These are phyloP conservation scores for Spilarctia lutea DNA, from an alignment of 2,888 invertebrate genomes.

Conservation along the genomic window DNA sequence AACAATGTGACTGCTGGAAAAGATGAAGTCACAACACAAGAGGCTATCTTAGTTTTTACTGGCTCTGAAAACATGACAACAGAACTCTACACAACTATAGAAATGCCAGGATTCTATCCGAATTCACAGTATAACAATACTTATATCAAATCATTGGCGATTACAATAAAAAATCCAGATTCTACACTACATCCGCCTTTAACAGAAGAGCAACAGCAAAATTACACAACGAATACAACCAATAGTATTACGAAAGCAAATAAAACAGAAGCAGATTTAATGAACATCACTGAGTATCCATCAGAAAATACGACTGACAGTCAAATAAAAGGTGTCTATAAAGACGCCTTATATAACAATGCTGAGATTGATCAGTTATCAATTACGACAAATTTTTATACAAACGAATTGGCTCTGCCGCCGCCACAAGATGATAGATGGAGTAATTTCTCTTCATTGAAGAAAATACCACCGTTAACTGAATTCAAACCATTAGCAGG, in stretches of 20 bases:
- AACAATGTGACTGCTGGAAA: background rate
- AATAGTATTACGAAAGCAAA: constrained; percentile 31
- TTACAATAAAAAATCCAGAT: constrained; percentile 27
- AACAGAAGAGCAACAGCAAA: constrained; percentile 55
- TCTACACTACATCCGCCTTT: constrained; percentile 44
- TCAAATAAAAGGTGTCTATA: constrained; percentile 60
- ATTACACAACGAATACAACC: constrained; percentile 53
- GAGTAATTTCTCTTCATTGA: constrained; percentile 63
- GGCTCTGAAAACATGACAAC: constrained; percentile 25
- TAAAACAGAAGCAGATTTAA: constrained; percentile 25
- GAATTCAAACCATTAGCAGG: constrained; percentile 79
- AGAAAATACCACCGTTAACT: constrained; percentile 54
- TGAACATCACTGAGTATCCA: constrained; percentile 29
- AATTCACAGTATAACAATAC: constrained; percentile 39
- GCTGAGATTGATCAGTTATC: constrained; percentile 69
- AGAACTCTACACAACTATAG: constrained; percentile 29
- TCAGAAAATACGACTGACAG: constrained; percentile 45
- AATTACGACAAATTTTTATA: constrained; percentile 72
- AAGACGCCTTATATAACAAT: constrained; percentile 65
- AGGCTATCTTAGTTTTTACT: background rate
- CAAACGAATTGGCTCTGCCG: constrained; percentile 64
- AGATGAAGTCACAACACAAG: background rate
- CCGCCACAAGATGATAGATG: constrained; percentile 70
- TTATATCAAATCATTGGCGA: constrained; percentile 32
- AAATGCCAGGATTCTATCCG: constrained; percentile 32